phyloP scores from a whole-genome alignment of 2,113 vertebrate genomes.

The Corapipo altera region DNA sequence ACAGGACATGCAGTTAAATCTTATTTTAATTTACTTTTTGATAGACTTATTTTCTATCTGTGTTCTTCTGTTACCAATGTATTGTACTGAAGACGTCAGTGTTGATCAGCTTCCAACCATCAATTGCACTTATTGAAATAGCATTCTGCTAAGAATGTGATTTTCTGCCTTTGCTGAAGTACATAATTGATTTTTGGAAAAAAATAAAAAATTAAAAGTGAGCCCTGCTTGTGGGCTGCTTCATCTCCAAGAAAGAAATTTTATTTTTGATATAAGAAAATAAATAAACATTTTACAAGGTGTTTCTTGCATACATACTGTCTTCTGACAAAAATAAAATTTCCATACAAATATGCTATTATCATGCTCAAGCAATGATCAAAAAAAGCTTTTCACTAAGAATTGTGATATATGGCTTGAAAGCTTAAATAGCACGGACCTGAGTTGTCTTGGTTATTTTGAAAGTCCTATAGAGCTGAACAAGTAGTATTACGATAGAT shows the following conservation, averaged over 20 bases:
- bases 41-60: background rate
- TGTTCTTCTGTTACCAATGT: background rate
- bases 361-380: background rate
- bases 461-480: background rate
- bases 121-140: conserved; percentile 1
- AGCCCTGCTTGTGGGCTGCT: background rate
- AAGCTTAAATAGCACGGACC: background rate
- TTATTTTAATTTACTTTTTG: background rate
- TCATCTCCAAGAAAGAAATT: background rate
- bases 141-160: background rate
- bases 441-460: background rate
- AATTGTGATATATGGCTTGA: background rate
- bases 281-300: background rate
- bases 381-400: background rate
- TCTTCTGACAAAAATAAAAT: background rate
- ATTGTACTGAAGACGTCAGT: conserved; percentile 17
- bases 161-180: background rate
- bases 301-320: background rate
- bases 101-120: conserved; percentile 26
- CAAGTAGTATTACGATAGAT: background rate
- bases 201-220: background rate
- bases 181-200: background rate
- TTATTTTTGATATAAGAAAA: background rate
- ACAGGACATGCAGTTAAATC: background rate
- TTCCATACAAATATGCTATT: background rate